These are phyloP conservation scores for Aegotheles bennettii DNA, from an alignment of 2,113 vertebrate species.

Conservation along the genomic window DNA sequence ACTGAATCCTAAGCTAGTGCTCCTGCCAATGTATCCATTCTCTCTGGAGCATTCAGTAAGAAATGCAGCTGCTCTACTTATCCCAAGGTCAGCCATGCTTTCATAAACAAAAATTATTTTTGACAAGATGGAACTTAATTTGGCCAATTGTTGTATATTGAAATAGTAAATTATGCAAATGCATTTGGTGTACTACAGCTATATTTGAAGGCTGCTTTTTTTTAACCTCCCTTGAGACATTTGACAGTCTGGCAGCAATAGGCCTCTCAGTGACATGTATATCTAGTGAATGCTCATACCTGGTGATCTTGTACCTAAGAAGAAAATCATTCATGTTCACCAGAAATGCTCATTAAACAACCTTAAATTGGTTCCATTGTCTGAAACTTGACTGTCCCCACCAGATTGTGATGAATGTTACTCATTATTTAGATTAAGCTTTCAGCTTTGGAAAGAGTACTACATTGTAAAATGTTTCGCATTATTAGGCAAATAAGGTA, in stretches of 20 bases:
- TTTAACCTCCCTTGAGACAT: background rate
- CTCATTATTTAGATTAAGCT: conserved; percentile 50
- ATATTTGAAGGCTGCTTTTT: background rate
- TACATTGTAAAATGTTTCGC: conserved; percentile 14
- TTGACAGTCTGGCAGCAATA: background rate
- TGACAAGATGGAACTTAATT: background rate
- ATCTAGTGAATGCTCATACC: background rate
- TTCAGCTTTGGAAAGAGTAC: conserved; percentile 21
- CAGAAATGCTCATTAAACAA: conserved; percentile 43
- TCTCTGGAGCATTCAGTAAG: background rate
- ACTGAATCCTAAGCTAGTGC: background rate
- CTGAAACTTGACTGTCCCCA: conserved; percentile 1
- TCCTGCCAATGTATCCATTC: background rate
- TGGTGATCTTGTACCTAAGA: background rate
- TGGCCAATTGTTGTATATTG: background rate
- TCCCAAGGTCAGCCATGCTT: background rate
- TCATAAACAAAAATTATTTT: background rate
- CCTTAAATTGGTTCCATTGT: conserved; percentile 5
- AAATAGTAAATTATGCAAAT: conserved; percentile 44
- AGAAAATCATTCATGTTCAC: background rate
- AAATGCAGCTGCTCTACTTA: background rate
- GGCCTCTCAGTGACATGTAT: background rate
- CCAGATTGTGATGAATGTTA: conserved; percentile 48
- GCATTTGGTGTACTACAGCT: background rate
- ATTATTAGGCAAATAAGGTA: background rate